Conservation (phyloP, 2,888 invertebrate genomes). For the Athetis lepigone region DNA sequence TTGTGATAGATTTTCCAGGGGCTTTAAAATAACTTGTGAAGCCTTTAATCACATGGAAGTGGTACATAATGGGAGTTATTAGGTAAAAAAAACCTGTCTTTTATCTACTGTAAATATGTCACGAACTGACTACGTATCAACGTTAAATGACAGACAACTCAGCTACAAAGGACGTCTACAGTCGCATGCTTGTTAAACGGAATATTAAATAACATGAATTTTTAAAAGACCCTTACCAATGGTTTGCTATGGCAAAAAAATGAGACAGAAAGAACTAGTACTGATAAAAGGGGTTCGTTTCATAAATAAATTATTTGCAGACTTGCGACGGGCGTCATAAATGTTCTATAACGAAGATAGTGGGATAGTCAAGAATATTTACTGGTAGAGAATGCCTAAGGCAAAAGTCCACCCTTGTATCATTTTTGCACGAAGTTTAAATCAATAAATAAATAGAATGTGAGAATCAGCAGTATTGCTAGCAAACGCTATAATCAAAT, state of each 20-base stretch:
- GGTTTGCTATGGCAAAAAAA: not conserved
- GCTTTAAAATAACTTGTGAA: not conserved
- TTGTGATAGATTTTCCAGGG: not conserved
- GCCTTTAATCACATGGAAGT: not conserved
- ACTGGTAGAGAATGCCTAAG: no score
- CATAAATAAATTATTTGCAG: slow-evolving; percentile 9
- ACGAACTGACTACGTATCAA: not conserved
- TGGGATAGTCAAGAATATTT: slow-evolving; percentile 1
- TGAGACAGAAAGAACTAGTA: not conserved
- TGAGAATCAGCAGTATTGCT: not conserved
- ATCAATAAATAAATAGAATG: no score
- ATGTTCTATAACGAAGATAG: not conserved
- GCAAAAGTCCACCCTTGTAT: no score
- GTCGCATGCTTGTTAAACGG: not conserved
- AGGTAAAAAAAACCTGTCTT: not conserved
- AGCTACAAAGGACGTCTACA: not conserved
- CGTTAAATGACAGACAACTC: not conserved
- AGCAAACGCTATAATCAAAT: not conserved
- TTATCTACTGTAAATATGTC: slow-evolving; percentile 1
- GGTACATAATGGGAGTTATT: not conserved
- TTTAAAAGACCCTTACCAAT: slow-evolving; percentile 11
- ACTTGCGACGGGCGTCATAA: not conserved
- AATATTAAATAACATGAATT: slow-evolving; percentile 18
- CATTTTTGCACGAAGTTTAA: no score
- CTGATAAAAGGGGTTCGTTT: not conserved